Evolutionary conservation across 2,113 vertebrate genomes (phyloP).

Genomic region (Thunnus maccoyii): DNA sequence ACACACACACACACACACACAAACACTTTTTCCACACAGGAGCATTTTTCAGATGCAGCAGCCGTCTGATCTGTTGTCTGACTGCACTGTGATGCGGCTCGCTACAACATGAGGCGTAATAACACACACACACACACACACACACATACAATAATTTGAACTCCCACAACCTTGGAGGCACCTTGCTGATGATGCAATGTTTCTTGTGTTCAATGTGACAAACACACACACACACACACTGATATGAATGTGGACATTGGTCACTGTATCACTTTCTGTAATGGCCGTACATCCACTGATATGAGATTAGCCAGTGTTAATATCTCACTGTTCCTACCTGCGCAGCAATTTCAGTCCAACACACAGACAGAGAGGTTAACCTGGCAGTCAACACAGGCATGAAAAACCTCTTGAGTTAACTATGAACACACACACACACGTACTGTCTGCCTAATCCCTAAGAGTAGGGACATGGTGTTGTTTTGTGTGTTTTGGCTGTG

Average conservation of each 20-base stretch:
- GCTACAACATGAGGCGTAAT: background rate
- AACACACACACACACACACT: slow-evolving; percentile 12
- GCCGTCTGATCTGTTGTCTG: slow-evolving; percentile 7
- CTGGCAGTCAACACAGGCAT: background rate
- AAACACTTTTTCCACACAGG: no score
- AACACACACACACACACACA: background rate
- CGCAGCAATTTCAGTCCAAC: background rate
- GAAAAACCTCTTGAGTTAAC: background rate
- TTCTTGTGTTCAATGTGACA: slow-evolving; percentile 4
- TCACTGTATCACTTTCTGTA: slow-evolving; percentile 31
- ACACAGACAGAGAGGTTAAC: background rate
- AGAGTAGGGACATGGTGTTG: no score
- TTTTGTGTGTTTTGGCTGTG: no score
- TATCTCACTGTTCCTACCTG: slow-evolving; percentile 23
- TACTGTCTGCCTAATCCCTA: background rate
- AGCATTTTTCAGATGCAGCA: slow-evolving; percentile 9
- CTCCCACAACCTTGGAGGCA: slow-evolving; percentile 8
- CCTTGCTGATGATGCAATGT: slow-evolving; percentile 23
- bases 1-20: slow-evolving; percentile 13
- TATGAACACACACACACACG: background rate
- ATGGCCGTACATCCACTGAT: slow-evolving; percentile 1
- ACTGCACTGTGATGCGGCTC: slow-evolving; percentile 8
- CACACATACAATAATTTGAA: background rate
- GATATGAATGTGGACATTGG: slow-evolving; percentile 66
- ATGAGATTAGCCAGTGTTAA: slow-evolving; percentile 38